These are phyloP conservation scores for Agrypnia vestita DNA, from an alignment of 1,140 invertebrate species.

Conservation along the genomic window DNA sequence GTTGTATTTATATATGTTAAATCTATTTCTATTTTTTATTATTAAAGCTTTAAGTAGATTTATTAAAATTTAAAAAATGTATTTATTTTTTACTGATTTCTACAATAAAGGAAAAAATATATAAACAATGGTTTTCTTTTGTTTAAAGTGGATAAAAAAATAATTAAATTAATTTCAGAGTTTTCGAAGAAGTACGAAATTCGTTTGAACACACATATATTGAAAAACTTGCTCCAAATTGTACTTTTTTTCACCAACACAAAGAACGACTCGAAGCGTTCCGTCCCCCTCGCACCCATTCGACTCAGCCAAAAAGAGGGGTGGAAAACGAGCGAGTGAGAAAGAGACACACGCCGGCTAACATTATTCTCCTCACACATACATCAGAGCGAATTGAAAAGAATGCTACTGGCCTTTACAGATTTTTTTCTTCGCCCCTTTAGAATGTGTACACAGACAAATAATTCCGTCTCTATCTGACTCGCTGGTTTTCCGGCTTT, in stretches of 20 bases:
- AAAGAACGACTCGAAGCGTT: not conserved
- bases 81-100: not conserved
- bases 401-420: conserved; percentile 51
- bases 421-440: conserved; percentile 59
- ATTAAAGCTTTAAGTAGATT: too few relatives aligned
- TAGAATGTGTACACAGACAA: conserved; percentile 48
- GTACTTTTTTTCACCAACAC: not conserved
- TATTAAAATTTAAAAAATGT: too few relatives aligned
- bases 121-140: not conserved
- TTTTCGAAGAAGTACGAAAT: not conserved
- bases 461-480: conserved; percentile 44
- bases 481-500: not conserved
- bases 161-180: not conserved
- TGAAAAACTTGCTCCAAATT: not conserved
- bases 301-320: conserved; percentile 25
- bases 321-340: conserved; percentile 27
- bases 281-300: conserved; percentile 42
- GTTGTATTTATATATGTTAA: too few relatives aligned
- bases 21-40: too few relatives aligned
- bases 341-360: conserved; percentile 43
- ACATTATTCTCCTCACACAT: conserved; percentile 47
- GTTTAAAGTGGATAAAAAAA: not conserved
- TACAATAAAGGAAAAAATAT: not conserved
- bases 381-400: conserved; percentile 52
- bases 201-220: not conserved